Evolutionary conservation across 1,140 invertebrate genomes (phyloP).

Genomic region (Drosophila baimaii): DNA sequence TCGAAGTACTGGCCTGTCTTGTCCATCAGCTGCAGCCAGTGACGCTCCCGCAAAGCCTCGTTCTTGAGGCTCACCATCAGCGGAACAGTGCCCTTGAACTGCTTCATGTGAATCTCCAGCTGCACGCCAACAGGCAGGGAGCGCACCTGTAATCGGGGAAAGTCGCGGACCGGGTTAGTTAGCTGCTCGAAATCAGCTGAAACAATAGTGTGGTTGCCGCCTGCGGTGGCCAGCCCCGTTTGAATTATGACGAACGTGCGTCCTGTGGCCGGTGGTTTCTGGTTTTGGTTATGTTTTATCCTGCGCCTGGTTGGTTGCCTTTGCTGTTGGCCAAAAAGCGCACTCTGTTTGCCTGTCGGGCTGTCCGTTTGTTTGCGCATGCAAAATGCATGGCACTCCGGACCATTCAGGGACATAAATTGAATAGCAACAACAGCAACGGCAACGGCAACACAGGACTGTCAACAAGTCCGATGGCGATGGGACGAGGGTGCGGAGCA

Average conservation of each 20-base stretch:
- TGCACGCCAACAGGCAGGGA: conserved; percentile 87
- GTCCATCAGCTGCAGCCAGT: conserved; percentile 94
- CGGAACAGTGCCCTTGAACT: conserved; percentile 94
- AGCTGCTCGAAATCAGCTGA: conserved; percentile 73
- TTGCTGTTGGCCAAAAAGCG: conserved; percentile 62
- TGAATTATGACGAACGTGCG: conserved; percentile 73
- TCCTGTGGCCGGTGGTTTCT: conserved; percentile 47
- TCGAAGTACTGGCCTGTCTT: conserved; percentile 93
- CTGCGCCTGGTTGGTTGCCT: neutral
- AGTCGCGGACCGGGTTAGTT: conserved; percentile 50
- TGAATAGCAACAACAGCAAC: conserved; percentile 56
- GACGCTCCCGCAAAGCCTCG: conserved; percentile 93
- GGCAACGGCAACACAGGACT: conserved; percentile 31
- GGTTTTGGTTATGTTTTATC: conserved; percentile 52
- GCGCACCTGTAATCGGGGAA: conserved; percentile 81
- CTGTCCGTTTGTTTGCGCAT: conserved; percentile 66
- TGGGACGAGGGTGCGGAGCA: neutral
- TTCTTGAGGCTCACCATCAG: conserved; percentile 96
- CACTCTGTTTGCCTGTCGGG: conserved; percentile 64
- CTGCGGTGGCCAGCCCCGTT: conserved; percentile 58
- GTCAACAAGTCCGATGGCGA: conserved; percentile 60
- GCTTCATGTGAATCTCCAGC: conserved; percentile 93
- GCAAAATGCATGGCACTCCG: conserved; percentile 60
- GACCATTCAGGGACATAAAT: conserved; percentile 65
- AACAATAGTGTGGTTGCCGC: conserved; percentile 73